Base-by-base conservation (phyloP, 2,888 invertebrate species). In the Dasypogon diadema region DNA sequence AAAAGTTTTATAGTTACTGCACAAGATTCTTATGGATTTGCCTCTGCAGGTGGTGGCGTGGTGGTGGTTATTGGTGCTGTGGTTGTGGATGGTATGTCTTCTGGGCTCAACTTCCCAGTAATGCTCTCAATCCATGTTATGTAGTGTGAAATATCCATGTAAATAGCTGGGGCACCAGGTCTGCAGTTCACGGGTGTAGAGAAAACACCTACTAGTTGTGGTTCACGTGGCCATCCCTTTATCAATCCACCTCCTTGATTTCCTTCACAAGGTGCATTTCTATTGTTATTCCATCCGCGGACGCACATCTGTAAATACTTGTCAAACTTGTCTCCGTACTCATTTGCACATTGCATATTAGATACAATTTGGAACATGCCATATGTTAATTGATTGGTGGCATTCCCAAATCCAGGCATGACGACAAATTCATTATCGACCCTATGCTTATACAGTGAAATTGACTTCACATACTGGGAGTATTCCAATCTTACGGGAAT, bases 181-280 rank as follows among this genome's bases (percentile, higher is more conserved):
- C 48, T 16, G 46, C 74, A 74, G 12, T 46, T 58, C 2, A 42
- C 6, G 12, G 48, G 14, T 2, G 18, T 26, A 2, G 74, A 74
- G 18, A 58, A 58, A 5, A 74, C 30, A 10, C 74, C 74, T 21
- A 74, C 58, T 22, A 74, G 48, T 30, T 48, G 30, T 1, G 74
- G 74, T 34, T 74, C 63, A 3, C 21, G 12, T 6, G 74, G 74
- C 74, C 74, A 74, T 16, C 63, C 51, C 22, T 34, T 21, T 3
- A 74, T 51, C 30, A 74, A 14, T 18, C 74, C 74, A 34, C 58
- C 63, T 1, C 74, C 74, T 51, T 70, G 26, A 34, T 70, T 70
- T 12, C 70, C 70, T 22, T 24, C 30, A 16, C 54, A 70, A 14
- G 70, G 70, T 30, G 6, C 18, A 21, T 70, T 26, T 12, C 18